Conservation (phyloP, 1,140 invertebrate species). For the Panagrolaimus sp. region DNA sequence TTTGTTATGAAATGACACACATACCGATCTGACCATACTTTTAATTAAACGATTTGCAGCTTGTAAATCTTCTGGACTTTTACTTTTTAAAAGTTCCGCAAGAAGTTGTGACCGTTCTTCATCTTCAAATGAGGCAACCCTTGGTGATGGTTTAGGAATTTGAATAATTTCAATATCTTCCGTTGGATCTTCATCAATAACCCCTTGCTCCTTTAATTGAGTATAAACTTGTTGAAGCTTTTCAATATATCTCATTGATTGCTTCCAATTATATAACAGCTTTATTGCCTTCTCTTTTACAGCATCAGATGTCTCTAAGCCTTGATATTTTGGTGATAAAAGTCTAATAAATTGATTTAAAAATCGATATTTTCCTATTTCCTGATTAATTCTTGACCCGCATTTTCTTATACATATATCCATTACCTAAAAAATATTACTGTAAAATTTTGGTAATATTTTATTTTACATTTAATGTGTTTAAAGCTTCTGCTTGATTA, state of each 20-base stretch:
- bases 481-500: conserved; percentile 74
- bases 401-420: conserved; percentile 82
- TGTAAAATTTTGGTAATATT: conserved; percentile 3
- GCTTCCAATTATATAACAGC: conserved; percentile 78
- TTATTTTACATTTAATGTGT: conserved; percentile 61
- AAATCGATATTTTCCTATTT: conserved; percentile 89
- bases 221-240: conserved; percentile 89
- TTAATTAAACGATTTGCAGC: conserved; percentile 92
- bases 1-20: neutral
- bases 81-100: conserved; percentile 81
- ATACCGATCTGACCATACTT: conserved; percentile 83
- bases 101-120: conserved; percentile 78
- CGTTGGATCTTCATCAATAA: conserved; percentile 69
- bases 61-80: conserved; percentile 87
- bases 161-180: conserved; percentile 32
- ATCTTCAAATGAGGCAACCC: conserved; percentile 73
- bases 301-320: conserved; percentile 72
- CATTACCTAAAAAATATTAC: conserved; percentile 65
- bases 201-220: conserved; percentile 86
- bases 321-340: conserved; percentile 89
- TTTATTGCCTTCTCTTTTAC: conserved; percentile 77
- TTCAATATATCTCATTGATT: conserved; percentile 64
- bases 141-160: conserved; percentile 59
- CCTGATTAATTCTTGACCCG: conserved; percentile 75
- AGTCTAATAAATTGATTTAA: conserved; percentile 94